phyloP scores from a whole-genome alignment of 2,888 invertebrate genomes.

The Spatulosminthurus flaviceps region DNA sequence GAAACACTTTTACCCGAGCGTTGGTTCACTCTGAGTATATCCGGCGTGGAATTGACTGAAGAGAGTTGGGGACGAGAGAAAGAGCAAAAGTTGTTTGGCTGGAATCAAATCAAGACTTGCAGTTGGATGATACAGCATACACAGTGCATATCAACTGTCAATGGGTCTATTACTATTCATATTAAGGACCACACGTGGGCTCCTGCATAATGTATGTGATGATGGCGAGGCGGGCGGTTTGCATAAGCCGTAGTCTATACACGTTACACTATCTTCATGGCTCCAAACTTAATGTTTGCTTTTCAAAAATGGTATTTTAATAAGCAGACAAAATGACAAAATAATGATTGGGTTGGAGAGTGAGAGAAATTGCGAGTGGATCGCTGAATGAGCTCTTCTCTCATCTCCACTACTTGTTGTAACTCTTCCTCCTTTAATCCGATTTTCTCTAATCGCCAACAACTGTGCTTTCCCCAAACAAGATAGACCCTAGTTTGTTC shows the following conservation, averaged over 20 bases:
- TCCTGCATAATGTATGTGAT: not conserved
- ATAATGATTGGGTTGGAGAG: conserved; percentile 36
- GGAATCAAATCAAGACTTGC: conserved; percentile 33
- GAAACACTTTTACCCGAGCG: conserved; percentile 20
- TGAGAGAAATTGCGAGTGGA: conserved; percentile 13
- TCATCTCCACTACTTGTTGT: conserved; percentile 30
- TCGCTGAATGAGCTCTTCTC: conserved; percentile 29
- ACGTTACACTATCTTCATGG: conserved; percentile 36
- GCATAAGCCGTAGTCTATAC: conserved; percentile 44
- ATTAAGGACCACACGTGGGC: conserved; percentile 29
- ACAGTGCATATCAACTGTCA: conserved; percentile 39
- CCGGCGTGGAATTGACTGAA: not conserved
- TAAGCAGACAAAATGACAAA: conserved; percentile 48
- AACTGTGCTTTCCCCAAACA: conserved; percentile 60
- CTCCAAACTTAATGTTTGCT: conserved; percentile 45
- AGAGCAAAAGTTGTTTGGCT: conserved; percentile 27
- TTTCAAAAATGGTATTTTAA: conserved; percentile 55
- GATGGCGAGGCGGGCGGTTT: conserved; percentile 39
- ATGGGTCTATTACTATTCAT: conserved; percentile 33
- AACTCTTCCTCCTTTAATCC: conserved; percentile 55
- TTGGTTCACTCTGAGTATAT: not conserved
- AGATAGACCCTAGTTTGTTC: conserved; percentile 49
- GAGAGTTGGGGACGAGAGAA: conserved; percentile 3
- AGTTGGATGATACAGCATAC: not conserved
- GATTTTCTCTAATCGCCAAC: conserved; percentile 61